These are phyloP conservation scores for Kuschelorhynchus macadamiae DNA, from an alignment of 2,888 invertebrate genomes.

Conservation along the genomic window DNA sequence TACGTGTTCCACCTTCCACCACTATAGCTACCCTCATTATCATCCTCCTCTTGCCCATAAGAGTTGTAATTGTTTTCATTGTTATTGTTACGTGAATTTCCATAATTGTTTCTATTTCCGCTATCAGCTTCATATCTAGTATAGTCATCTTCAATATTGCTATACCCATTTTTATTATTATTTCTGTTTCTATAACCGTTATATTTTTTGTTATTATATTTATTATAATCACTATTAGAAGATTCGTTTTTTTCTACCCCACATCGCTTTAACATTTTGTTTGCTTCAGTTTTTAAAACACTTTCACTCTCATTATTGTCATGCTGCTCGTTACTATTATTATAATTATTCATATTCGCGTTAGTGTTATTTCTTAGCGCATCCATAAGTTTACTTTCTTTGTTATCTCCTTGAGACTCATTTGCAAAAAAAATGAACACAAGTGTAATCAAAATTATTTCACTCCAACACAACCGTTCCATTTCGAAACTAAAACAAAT, in stretches of 20 bases:
- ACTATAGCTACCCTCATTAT: neutral
- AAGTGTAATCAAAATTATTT: no score
- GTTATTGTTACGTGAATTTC: no score
- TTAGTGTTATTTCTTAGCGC: constrained; percentile 52
- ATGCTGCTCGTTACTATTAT: constrained; percentile 46
- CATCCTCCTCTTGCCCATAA: neutral
- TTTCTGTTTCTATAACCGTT: no score
- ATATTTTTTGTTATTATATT: constrained; percentile 3
- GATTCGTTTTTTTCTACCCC: constrained; percentile 52
- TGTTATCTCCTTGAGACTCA: constrained; percentile 1
- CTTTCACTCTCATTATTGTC: constrained; percentile 45
- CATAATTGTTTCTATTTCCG: neutral
- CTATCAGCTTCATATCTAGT: neutral
- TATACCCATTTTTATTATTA: constrained; percentile 6
- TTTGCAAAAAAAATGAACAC: constrained; percentile 8
- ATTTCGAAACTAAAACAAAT: no score
- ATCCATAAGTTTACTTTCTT: constrained; percentile 49
- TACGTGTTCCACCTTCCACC: constrained; percentile 4
- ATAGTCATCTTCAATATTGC: neutral
- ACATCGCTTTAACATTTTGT: constrained; percentile 60
- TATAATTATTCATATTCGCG: constrained; percentile 15
- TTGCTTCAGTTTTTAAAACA: constrained; percentile 57
- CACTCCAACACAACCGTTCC: no score
- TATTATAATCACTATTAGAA: neutral
- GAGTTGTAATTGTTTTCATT: constrained; percentile 1